Conservation (phyloP, 2,113 vertebrate genomes). For the Muscicapa adusta region DNA sequence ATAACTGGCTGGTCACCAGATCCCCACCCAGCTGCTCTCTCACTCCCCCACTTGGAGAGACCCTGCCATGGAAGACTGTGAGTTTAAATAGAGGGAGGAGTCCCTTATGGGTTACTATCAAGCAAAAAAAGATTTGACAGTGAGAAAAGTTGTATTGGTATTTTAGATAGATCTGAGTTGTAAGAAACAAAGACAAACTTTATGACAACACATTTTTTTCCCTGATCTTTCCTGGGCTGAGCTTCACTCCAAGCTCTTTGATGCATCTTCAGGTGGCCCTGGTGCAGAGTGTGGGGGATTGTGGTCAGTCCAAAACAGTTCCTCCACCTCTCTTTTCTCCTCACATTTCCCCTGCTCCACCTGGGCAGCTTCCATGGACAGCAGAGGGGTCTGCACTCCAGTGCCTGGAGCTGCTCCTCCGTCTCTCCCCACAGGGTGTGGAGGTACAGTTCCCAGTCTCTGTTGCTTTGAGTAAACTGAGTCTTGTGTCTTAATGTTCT, state of each 20-base stretch:
- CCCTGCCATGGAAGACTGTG: fast-evolving
- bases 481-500: background rate
- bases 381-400: background rate
- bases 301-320: fast-evolving
- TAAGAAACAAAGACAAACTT: background rate
- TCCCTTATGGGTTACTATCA: background rate
- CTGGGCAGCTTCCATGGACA: no score
- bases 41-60: fast-evolving
- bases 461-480: background rate
- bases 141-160: background rate
- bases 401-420: fast-evolving
- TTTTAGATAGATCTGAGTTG: background rate
- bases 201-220: background rate
- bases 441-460: background rate
- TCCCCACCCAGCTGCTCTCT: background rate
- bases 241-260: no score
- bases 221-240: background rate
- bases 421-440: no score
- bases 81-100: fast-evolving
- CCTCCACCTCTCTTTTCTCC: no score
- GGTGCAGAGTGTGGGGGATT: background rate
- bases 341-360: background rate
- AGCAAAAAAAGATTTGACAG: background rate
- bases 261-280: no score
- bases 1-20: fast-evolving